These are phyloP conservation scores for Lasioglossum lativentre DNA, from an alignment of 2,888 invertebrate species.

Conservation along the genomic window DNA sequence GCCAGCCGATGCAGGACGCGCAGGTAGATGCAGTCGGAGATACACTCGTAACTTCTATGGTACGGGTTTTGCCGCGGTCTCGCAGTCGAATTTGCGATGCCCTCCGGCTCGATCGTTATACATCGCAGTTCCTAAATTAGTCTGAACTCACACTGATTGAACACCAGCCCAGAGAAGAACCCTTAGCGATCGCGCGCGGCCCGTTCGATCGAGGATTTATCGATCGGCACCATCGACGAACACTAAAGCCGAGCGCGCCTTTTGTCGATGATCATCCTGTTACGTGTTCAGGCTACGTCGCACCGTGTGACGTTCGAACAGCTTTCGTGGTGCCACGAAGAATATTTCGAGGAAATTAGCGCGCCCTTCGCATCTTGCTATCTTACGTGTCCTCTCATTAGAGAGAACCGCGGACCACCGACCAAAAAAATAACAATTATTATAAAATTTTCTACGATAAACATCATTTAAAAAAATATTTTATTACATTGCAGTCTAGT, in stretches of 20 bases:
- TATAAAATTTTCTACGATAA: no score
- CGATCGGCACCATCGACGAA: slow-evolving; percentile 60
- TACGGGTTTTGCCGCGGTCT: slow-evolving; percentile 28
- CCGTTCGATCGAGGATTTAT: slow-evolving; percentile 66
- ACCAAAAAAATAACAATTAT: no score
- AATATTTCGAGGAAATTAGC: neutral
- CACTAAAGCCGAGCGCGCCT: slow-evolving; percentile 59
- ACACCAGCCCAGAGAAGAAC: slow-evolving; percentile 48
- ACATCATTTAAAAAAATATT: no score
- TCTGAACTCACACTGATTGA: slow-evolving; percentile 69
- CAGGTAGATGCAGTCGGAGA: slow-evolving; percentile 69
- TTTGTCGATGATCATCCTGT: slow-evolving; percentile 35
- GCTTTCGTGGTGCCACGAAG: neutral
- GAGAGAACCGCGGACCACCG: no score
- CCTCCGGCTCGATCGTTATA: slow-evolving; percentile 66
- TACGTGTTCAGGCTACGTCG: slow-evolving; percentile 3
- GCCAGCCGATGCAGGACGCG: slow-evolving; percentile 55
- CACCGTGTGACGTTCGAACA: neutral
- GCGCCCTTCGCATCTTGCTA: neutral
- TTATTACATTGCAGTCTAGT: no score
- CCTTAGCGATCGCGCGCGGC: slow-evolving; percentile 49
- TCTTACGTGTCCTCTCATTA: neutral
- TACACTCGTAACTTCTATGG: slow-evolving; percentile 68
- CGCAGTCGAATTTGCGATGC: slow-evolving; percentile 65
- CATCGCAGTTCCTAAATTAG: slow-evolving; percentile 72